Conservation (phyloP, 2,888 invertebrate species). For the Spodoptera littoralis region DNA sequence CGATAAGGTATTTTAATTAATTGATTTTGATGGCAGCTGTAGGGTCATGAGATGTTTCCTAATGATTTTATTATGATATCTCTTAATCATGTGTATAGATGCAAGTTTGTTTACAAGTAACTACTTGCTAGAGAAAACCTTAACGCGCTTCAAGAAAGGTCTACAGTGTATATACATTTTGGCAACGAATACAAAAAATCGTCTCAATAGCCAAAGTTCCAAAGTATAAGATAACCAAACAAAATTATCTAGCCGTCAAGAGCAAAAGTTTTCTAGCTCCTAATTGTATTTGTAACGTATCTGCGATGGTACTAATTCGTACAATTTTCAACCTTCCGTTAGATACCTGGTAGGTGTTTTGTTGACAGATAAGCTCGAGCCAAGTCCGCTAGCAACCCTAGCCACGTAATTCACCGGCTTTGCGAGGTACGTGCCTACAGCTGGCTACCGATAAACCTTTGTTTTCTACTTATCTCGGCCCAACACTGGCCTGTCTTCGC, state of each 20-base stretch:
- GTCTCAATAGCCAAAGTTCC: not conserved
- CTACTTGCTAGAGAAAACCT: too few species aligned
- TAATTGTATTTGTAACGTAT: conserved; percentile 38
- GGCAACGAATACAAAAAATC: not conserved
- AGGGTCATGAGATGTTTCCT: too few species aligned
- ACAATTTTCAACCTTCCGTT: conserved; percentile 52
- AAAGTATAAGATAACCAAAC: conserved; percentile 1
- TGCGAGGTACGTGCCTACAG: conserved; percentile 74
- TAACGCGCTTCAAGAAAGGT: too few species aligned
- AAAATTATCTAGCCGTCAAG: conserved; percentile 16
- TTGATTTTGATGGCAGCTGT: too few species aligned
- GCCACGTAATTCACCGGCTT: conserved; percentile 76
- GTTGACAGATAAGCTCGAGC: conserved; percentile 81
- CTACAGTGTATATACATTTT: too few species aligned
- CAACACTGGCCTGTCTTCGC: conserved; percentile 63
- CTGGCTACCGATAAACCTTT: conserved; percentile 76
- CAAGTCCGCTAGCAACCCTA: conserved; percentile 69
- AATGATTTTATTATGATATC: too few species aligned
- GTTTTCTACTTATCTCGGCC: conserved; percentile 75
- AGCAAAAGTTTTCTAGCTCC: conserved; percentile 5
- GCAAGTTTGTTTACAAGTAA: too few species aligned
- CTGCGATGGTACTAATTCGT: conserved; percentile 33
- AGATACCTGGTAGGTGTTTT: conserved; percentile 71
- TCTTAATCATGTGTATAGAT: too few species aligned
- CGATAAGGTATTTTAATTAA: too few species aligned